These are phyloP conservation scores for Hydrophis major DNA, from an alignment of 2,797 vertebrate genomes.

Conservation along the genomic window DNA sequence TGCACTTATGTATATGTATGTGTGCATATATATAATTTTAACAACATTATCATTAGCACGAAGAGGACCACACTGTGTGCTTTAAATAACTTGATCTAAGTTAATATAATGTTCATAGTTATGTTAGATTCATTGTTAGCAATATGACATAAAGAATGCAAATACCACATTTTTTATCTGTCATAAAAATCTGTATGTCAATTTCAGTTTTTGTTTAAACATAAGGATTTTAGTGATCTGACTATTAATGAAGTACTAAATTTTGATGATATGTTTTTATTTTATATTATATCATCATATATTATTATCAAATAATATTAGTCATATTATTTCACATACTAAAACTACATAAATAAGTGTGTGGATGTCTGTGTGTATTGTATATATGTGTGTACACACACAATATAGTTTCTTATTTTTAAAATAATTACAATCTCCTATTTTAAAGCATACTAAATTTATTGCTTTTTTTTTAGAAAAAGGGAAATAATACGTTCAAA, in stretches of 20 bases:
- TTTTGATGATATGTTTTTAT: not conserved
- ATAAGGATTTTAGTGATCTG: not conserved
- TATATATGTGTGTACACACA: not conserved
- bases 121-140: constrained; percentile 43
- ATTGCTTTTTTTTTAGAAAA: not conserved
- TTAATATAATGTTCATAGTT: not conserved
- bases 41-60: not conserved
- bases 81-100: not conserved
- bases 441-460: not conserved
- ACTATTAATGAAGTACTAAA: not conserved
- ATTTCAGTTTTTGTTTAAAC: not conserved
- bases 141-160: not conserved
- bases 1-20: not conserved
- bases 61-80: not conserved
- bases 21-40: not conserved
- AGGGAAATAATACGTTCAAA: constrained; percentile 54
- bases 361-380: not conserved
- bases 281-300: not conserved
- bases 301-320: not conserved
- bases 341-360: not conserved
- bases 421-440: not conserved
- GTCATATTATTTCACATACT: not conserved
- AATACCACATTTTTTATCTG: not conserved
- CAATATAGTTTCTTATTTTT: not conserved
- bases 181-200: not conserved